Evolutionary conservation across 2,797 vertebrate genomes (phyloP).

Genomic region (Philypnodon macrostomus): DNA sequence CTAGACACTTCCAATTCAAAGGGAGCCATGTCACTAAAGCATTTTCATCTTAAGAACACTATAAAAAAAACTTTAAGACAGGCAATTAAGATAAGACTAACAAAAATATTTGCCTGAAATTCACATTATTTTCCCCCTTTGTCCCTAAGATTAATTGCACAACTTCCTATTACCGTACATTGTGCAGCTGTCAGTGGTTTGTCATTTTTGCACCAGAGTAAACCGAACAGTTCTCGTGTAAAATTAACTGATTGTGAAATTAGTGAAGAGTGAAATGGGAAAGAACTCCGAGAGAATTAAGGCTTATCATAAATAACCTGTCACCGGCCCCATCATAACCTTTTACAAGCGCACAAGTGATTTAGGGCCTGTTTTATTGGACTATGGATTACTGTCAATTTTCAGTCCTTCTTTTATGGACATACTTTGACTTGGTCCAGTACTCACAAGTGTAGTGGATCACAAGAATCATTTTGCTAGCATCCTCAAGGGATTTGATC

Average conservation of each 20-base stretch:
- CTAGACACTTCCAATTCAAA: no score
- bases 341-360: conserved; percentile 7
- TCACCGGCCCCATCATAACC: not conserved
- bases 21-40: no score
- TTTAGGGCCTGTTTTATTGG: not conserved
- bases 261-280: conserved; percentile 13
- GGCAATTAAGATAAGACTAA: no score
- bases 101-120: no score
- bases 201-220: conserved; percentile 2
- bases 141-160: not conserved
- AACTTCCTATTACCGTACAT: not conserved
- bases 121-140: not conserved
- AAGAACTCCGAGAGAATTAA: conserved; percentile 9
- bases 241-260: conserved; percentile 9
- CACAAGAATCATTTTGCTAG: no score
- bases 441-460: no score
- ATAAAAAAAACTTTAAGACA: no score
- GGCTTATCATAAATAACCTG: conserved; percentile 14
- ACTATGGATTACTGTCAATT: conserved; percentile 4
- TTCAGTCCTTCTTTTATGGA: not conserved
- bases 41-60: no score
- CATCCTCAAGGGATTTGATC: no score
- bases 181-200: conserved; percentile 3
- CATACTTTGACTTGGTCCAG: no score
- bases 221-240: not conserved